phyloP scores from a whole-genome alignment of 2,113 vertebrate species.

The Loxodonta africana region DNA sequence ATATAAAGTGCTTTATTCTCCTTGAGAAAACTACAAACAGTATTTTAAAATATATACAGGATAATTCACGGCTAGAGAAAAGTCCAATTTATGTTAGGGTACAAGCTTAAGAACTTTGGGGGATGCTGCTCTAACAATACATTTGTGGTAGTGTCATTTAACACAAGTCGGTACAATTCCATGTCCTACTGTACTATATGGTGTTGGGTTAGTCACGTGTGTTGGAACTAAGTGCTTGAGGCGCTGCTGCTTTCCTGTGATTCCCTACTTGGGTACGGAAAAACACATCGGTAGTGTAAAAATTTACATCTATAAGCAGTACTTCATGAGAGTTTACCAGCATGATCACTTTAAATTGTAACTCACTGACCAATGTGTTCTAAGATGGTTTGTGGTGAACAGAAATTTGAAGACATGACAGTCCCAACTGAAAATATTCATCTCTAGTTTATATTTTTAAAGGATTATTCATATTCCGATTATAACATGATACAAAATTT shows the following conservation, averaged over 20 bases:
- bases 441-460: background rate
- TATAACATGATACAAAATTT: background rate
- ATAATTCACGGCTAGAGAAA: background rate
- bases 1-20: slow-evolving; percentile 66
- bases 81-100: background rate
- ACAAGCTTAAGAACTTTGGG: background rate
- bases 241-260: background rate
- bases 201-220: background rate
- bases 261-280: background rate
- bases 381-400: background rate
- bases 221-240: background rate
- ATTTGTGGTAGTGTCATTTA: background rate
- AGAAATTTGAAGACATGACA: background rate
- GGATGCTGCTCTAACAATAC: background rate
- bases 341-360: background rate
- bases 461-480: background rate
- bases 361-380: background rate
- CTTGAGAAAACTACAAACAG: slow-evolving; percentile 56
- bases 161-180: background rate
- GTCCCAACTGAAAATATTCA: background rate
- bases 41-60: slow-evolving; percentile 46
- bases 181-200: background rate
- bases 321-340: background rate
- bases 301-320: background rate
- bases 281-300: background rate